These are phyloP conservation scores for Morus bassanus DNA, from an alignment of 2,797 vertebrate species.

Conservation along the genomic window DNA sequence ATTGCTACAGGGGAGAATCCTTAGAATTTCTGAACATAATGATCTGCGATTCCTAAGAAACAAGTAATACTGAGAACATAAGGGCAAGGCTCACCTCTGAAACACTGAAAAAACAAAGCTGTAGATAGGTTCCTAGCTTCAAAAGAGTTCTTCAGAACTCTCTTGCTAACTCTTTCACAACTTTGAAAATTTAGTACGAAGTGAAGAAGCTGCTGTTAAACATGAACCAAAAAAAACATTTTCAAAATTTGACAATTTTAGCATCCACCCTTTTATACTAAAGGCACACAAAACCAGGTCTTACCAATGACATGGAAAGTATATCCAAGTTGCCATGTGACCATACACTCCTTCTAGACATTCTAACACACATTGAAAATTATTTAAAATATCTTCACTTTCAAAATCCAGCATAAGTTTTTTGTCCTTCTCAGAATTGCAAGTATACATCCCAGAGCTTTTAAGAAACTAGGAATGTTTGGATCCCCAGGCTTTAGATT, in stretches of 20 bases:
- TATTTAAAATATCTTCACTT: not conserved
- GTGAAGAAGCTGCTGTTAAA: not conserved
- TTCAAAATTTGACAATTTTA: not conserved
- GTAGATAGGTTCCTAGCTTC: not conserved
- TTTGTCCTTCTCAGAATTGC: not conserved
- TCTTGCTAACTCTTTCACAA: not conserved
- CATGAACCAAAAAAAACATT: not conserved
- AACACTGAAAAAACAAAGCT: not conserved
- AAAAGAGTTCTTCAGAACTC: not conserved
- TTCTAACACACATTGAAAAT: not conserved
- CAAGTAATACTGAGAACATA: not conserved
- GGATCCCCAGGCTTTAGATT: not conserved
- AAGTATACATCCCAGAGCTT: not conserved
- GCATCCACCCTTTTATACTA: not conserved
- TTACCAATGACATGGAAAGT: not conserved
- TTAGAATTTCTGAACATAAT: not conserved
- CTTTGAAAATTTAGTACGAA: not conserved
- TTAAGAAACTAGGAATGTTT: not conserved
- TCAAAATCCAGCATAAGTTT: not conserved
- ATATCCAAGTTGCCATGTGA: not conserved
- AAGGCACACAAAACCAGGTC: not conserved
- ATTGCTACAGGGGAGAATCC: not conserved
- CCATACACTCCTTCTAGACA: not conserved
- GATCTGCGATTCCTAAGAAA: not conserved
- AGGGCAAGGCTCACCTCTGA: not conserved